Percentiles rank a stretch among this genome's conserved stretches.
These are phyloP conservation scores for Cryptotermes secundus DNA, from an alignment of 1,140 invertebrate species.

Conservation along the genomic window DNA sequence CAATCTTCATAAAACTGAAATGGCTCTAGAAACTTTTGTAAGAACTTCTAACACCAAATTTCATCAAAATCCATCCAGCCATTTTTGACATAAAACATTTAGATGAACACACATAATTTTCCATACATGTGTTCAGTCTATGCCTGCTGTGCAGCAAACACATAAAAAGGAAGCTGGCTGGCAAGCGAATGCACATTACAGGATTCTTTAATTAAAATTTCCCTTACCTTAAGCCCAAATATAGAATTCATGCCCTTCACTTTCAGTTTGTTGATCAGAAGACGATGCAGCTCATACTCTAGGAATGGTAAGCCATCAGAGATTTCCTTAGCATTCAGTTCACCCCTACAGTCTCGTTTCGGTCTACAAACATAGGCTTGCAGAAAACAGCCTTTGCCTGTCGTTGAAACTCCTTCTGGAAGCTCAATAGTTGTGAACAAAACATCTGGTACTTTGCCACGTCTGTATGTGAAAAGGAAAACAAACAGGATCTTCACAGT, in stretches of 20 bases:
- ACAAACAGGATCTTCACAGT: too few species aligned
- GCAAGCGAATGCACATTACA: neutral
- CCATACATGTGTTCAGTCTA: too few species aligned
- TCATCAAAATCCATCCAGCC: too few species aligned
- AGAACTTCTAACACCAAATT: too few species aligned
- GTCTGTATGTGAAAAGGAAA: neutral
- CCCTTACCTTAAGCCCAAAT: slow-evolving; percentile 74
- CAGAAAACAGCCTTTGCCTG: slow-evolving; percentile 74
- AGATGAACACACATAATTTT: too few species aligned
- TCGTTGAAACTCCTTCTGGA: slow-evolving; percentile 68
- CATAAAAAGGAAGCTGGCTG: too few species aligned
- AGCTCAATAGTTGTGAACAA: slow-evolving; percentile 87
- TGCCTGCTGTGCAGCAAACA: too few species aligned
- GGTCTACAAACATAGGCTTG: slow-evolving; percentile 77
- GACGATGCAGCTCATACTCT: slow-evolving; percentile 92
- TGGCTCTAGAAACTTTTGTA: too few species aligned
- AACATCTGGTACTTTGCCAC: slow-evolving; percentile 81
- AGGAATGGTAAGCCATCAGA: slow-evolving; percentile 91
- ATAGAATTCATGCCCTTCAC: slow-evolving; percentile 94
- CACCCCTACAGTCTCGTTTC: slow-evolving; percentile 77
- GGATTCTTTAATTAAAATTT: slow-evolving; percentile 41
- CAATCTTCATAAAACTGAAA: too few species aligned
- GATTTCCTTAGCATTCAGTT: slow-evolving; percentile 90
- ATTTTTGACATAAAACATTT: too few species aligned
- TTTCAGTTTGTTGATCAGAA: slow-evolving; percentile 87